These are phyloP conservation scores for Acleris laterana DNA, from an alignment of 2,888 invertebrate species.

Conservation along the genomic window DNA sequence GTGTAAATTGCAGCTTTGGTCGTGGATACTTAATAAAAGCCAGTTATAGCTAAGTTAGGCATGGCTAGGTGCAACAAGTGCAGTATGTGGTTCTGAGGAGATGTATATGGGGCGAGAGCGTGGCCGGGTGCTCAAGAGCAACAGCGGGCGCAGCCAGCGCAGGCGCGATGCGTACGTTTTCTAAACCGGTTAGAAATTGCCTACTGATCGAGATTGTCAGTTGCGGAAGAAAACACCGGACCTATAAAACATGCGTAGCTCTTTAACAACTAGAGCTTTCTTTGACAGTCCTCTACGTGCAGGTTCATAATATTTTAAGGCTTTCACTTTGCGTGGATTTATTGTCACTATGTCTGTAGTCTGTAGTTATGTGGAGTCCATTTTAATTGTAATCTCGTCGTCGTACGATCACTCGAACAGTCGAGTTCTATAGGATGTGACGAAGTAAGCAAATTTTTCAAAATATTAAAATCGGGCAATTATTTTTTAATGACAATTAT, in stretches of 20 bases:
- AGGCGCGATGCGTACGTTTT: conserved; percentile 63
- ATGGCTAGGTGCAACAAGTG: conserved; percentile 8
- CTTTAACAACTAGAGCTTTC: conserved; percentile 66
- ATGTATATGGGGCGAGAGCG: conserved; percentile 71
- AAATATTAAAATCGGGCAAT: no score
- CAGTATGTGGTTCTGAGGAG: conserved; percentile 51
- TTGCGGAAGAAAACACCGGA: conserved; percentile 80
- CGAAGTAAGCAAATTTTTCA: no score
- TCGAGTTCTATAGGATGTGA: no score
- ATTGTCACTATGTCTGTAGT: not conserved
- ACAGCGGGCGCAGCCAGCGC: conserved; percentile 50
- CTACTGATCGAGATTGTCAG: conserved; percentile 81
- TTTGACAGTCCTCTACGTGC: conserved; percentile 48
- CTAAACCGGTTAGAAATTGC: conserved; percentile 85
- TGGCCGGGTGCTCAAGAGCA: conserved; percentile 57
- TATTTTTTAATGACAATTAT: no score
- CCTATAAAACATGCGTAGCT: conserved; percentile 65
- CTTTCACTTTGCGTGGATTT: conserved; percentile 29
- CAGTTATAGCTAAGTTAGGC: conserved; percentile 7
- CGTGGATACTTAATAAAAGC: not conserved
- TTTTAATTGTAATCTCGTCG: not conserved
- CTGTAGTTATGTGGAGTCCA: not conserved
- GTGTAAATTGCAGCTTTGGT: not conserved
- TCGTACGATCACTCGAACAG: no score
- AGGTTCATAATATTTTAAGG: conserved; percentile 33